Base-by-base conservation (phyloP, 2,888 invertebrate species). In the Petrolisthes manimaculis region DNA sequence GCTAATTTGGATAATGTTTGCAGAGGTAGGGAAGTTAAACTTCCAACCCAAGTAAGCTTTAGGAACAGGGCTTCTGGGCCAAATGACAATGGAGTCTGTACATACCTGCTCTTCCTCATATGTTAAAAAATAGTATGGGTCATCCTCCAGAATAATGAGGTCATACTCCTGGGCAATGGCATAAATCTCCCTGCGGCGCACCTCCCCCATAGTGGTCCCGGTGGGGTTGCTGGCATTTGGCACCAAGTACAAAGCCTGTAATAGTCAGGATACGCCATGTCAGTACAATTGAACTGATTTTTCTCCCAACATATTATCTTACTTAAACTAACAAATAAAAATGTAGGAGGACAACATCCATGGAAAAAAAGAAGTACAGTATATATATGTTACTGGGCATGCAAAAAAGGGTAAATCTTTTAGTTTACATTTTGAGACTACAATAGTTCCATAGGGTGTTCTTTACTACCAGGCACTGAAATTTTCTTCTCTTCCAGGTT, bases 71-170 rank as follows among this genome's bases (percentile, higher is more conserved):
- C 37, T 37, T 37, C 37, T 37, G 37, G 37, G 37, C 37, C 37
- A 37, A 37, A 37, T 37, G 37, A 37, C 37, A 37, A 37, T 37
- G 37, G n/a, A 69, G n/a, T 18, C 14, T 14, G 14, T 53, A 77
- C 1, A n/a, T 81, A 61, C 51, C 61, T 61, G 61, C 56, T 81
- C 55, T 18, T 86, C 82, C 91, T 94, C 93, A 92, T 96, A 97
- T 92, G 96, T 95, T 92, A 97, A 93, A 92, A 95, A 96, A 93
- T 95, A 96, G 92, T 97, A 97, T 0, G 97, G 96, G 93, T 97
- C 97, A 92, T 97, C 97, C 92, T 97, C 97, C 5, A 97, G 92
- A 84, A 97, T 96, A 9, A 97, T 92, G 61, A 97, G 94, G 93
- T 97, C 95, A 92, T 96, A 96, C 69, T 89, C 56, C 12, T 56